Base-by-base conservation (phyloP, 37 sponge, comb jelly and placozoan species). In the Tethya wilhelma region DNA sequence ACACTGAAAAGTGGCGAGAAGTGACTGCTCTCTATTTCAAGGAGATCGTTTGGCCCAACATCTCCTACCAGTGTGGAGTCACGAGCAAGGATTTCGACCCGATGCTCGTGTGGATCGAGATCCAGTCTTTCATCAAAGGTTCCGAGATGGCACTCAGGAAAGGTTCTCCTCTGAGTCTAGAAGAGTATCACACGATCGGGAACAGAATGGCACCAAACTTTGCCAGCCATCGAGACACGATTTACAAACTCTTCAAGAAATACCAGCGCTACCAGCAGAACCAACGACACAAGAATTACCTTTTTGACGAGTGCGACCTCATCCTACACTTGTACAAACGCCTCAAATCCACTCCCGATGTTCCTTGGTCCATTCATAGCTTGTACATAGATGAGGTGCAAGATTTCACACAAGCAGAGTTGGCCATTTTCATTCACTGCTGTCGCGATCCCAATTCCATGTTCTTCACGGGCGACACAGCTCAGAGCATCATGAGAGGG, bases 51-150 rank as follows among this genome's bases (percentile, higher is more conserved):
- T 89, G 89, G 89, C 89, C 89, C 0, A 71, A 42, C 0, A 83
- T 89, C 2, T 68, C 62, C 2, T 40, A 43, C 56, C 55, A 69
- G 34, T 82, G 73, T 71, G 64, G 46, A 42, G 29, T 40, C 2
- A 41, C 62, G 44, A 53, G 44, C 62, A 73, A 79, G 32, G 37
- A 71, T 68, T 43, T 89, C 44, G 79, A 94, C 34, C 91, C 95
- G 0, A 29, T 89, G 11, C 82, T 94, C 5, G 78, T 94, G 55
- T 94, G 95, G 95, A 87, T 90, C 56, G 95, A 94, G 60, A 94
- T 94, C 45, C 87, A 84, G 36, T 94, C 95, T 23, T 94, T 94
- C 59, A 86, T 94, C 58, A 94, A 94, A 66, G 95, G 95, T n/a
- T 94, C 95, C 30, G 64, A 44, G 23, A 53, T 73, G 55, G 82